Evolutionary conservation across 2,797 vertebrate species (phyloP).

Genomic region (Hylomyscus alleni): DNA sequence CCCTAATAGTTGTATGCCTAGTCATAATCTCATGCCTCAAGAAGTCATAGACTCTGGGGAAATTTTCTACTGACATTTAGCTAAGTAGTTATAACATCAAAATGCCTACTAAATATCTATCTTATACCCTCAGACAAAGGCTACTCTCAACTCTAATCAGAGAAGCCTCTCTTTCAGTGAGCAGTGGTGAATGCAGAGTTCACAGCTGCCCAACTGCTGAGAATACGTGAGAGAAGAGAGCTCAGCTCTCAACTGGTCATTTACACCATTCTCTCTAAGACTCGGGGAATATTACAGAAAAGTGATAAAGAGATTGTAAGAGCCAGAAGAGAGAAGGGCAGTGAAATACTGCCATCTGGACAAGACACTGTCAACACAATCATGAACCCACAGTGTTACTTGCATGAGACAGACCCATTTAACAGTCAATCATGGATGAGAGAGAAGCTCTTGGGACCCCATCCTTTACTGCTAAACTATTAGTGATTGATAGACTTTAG

Average conservation of each 20-base stretch:
- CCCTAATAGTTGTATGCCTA: not conserved
- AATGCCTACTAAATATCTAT: not conserved
- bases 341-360: not conserved
- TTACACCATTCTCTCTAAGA: not conserved
- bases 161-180: not conserved
- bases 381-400: not conserved
- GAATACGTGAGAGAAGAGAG: not conserved
- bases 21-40: not conserved
- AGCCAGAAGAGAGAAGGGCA: not conserved
- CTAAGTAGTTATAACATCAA: not conserved
- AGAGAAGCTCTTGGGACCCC: not conserved
- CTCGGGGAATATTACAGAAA: not conserved
- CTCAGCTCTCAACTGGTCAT: not conserved
- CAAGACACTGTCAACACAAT: not conserved
- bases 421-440: not conserved
- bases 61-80: not conserved
- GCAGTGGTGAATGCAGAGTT: not conserved
- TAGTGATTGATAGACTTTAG: not conserved
- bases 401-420: not conserved
- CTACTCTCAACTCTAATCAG: not conserved
- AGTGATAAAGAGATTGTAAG: not conserved
- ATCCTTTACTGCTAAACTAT: not conserved
- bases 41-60: not conserved
- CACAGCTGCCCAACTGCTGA: not conserved
- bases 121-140: not conserved